These are phyloP conservation scores for Drosophila pseudotakahashii DNA, from an alignment of 2,888 invertebrate genomes.

Conservation along the genomic window DNA sequence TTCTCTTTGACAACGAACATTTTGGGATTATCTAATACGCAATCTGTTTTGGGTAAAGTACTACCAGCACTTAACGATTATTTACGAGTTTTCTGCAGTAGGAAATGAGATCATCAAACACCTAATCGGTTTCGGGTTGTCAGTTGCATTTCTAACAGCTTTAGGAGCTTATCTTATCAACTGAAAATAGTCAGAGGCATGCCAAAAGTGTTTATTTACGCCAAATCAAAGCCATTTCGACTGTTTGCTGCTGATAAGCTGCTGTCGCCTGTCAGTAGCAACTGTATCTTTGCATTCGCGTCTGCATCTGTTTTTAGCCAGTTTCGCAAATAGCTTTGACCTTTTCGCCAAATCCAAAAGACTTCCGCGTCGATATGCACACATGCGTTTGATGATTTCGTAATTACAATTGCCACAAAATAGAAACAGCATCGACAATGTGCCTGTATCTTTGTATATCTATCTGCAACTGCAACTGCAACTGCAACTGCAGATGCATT, in stretches of 20 bases:
- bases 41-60: slow-evolving; percentile 27
- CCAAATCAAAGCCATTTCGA: slow-evolving; percentile 37
- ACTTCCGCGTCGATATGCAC: slow-evolving; percentile 61
- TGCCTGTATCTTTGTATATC: background rate
- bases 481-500: slow-evolving; percentile 31
- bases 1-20: slow-evolving; percentile 22
- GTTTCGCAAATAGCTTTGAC: slow-evolving; percentile 29
- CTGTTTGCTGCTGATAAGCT: slow-evolving; percentile 38
- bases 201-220: slow-evolving; percentile 30
- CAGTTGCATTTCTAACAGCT: slow-evolving; percentile 11
- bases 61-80: slow-evolving; percentile 4
- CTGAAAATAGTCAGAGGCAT: slow-evolving; percentile 8
- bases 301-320: slow-evolving; percentile 25
- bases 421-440: slow-evolving; percentile 30
- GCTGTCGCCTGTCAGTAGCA: background rate
- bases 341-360: slow-evolving; percentile 29
- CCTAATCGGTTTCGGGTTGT: slow-evolving; percentile 18
- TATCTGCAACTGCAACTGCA: slow-evolving; percentile 20
- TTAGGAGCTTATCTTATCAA: slow-evolving; percentile 54
- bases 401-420: slow-evolving; percentile 58
- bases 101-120: slow-evolving; percentile 60
- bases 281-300: slow-evolving; percentile 17
- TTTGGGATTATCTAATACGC: slow-evolving; percentile 47
- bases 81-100: slow-evolving; percentile 59
- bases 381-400: slow-evolving; percentile 54